Base-by-base conservation (phyloP, 2,888 invertebrate species). In the Campoplex nolae region DNA sequence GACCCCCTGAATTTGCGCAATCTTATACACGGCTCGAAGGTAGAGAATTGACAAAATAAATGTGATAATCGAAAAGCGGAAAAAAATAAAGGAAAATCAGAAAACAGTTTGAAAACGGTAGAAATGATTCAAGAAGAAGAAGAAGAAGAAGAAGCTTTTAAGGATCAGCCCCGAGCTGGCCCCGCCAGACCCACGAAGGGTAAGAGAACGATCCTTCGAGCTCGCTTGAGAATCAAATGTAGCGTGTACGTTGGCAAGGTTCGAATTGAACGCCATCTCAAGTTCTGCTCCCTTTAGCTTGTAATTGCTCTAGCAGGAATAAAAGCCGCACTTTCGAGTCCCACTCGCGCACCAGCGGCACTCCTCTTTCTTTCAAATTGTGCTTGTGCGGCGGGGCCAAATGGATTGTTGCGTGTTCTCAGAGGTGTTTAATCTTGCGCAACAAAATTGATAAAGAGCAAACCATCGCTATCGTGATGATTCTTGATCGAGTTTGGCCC, bases 291-390 rank as follows among this genome's bases (percentile, higher is more conserved):
- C 28, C 70, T 48, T 54, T 16, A 65, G 54, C 56, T 73, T 38
- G 23, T 86, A 86, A 86, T 86, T 84, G 81, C 65, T 80, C 79
- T 56, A 48, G 82, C 70, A 84, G 62, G 77, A 87, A 78, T 54
- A 87, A 87, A 78, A 84, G 73, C 84, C n/a, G 62, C 80, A 73
- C 80, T 81, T 81, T 75, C 16, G 58, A 56, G 68, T 68, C 38
- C 48, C 62, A 1, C 6, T 56, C 89, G 23, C 89, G 23, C 23
- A 23, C 23, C 23, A 23, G 23, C 23, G 0, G 23, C 23, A 89
- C 91, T 93, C 91, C 91, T 92, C 90, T 89, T 91, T 89, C 88
- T 89, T 91, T 68, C 91, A 90, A 90, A 90, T 32, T 3, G 32
- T 6, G 48, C 8, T 38, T 73, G 1, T 18, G 45, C 23, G 23